Conservation (phyloP, 35 echinoderm and acorn worm genomes). For the Strongylocentrotus purpuratus region DNA sequence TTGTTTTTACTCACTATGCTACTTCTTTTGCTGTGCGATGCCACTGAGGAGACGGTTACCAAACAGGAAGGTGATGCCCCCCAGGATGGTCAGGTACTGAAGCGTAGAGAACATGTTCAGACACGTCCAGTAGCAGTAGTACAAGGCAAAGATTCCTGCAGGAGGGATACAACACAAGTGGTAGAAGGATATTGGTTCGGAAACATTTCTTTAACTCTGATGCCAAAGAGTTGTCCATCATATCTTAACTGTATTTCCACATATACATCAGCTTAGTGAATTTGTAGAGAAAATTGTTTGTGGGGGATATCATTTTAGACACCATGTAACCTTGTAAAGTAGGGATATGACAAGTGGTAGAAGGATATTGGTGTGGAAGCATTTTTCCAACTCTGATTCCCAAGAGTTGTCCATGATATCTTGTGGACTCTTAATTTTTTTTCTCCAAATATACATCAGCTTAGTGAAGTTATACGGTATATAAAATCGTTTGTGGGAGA, state of each 20-base stretch:
- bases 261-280: too few relatives aligned
- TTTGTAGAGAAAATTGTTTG: too few relatives aligned
- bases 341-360: not conserved
- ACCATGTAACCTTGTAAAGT: not conserved
- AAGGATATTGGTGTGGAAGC: not conserved
- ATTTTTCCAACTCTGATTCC: too few relatives aligned
- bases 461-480: too few relatives aligned
- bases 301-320: too few relatives aligned
- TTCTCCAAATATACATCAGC: too few relatives aligned
- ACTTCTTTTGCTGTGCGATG: constrained; percentile 66
- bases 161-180: not conserved
- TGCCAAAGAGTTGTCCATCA: too few relatives aligned
- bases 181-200: not conserved
- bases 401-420: too few relatives aligned
- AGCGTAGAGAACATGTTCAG: constrained; percentile 91
- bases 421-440: too few relatives aligned
- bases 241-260: too few relatives aligned
- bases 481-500: too few relatives aligned
- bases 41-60: constrained; percentile 87
- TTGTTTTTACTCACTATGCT: not conserved
- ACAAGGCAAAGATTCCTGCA: constrained; percentile 78
- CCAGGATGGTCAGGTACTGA: constrained; percentile 75
- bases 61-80: constrained; percentile 84
- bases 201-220: too few relatives aligned
- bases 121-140: constrained; percentile 93